A percentile compares a stretch with the other conserved stretches of the same genome.
Conservation (phyloP, 2,113 vertebrate species). For the Mugil cephalus region DNA sequence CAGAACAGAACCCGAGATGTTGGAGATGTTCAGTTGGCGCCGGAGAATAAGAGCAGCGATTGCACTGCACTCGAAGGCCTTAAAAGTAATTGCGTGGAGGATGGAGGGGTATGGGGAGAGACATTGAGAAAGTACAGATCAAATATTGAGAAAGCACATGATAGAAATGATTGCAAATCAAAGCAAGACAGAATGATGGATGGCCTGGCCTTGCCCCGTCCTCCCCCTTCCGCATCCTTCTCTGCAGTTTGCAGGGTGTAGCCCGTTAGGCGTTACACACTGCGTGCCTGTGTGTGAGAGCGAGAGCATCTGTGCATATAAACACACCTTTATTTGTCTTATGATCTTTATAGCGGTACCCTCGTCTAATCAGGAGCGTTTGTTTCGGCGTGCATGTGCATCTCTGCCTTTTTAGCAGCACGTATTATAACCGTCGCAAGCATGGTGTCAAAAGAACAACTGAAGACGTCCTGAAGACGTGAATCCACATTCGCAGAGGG, state of each 20-base stretch:
- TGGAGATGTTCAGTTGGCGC: not conserved
- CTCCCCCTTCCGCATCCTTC: not conserved
- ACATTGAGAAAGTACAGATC: not conserved
- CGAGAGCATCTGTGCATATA: constrained; percentile 21
- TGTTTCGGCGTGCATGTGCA: too few relatives aligned
- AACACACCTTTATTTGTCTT: constrained; percentile 20
- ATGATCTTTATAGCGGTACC: not conserved
- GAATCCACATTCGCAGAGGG: too few relatives aligned
- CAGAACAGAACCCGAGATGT: constrained; percentile 3
- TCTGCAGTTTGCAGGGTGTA: constrained; percentile 22
- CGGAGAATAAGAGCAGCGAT: not conserved
- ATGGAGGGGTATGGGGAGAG: not conserved
- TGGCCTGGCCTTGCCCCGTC: constrained; percentile 22
- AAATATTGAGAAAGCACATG: constrained; percentile 10
- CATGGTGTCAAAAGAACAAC: too few relatives aligned
- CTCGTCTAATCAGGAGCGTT: too few relatives aligned
- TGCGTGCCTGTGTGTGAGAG: constrained; percentile 27
- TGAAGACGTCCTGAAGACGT: too few relatives aligned
- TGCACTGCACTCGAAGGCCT: constrained; percentile 3
- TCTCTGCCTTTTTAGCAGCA: too few relatives aligned
- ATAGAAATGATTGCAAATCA: constrained; percentile 37
- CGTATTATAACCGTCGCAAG: too few relatives aligned
- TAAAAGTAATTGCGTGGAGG: not conserved
- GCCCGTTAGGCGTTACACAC: constrained; percentile 7
- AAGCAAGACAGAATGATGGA: constrained; percentile 58